These are phyloP conservation scores for Hippocampus mohnikei DNA, from an alignment of 2,113 vertebrate genomes.

Conservation along the genomic window DNA sequence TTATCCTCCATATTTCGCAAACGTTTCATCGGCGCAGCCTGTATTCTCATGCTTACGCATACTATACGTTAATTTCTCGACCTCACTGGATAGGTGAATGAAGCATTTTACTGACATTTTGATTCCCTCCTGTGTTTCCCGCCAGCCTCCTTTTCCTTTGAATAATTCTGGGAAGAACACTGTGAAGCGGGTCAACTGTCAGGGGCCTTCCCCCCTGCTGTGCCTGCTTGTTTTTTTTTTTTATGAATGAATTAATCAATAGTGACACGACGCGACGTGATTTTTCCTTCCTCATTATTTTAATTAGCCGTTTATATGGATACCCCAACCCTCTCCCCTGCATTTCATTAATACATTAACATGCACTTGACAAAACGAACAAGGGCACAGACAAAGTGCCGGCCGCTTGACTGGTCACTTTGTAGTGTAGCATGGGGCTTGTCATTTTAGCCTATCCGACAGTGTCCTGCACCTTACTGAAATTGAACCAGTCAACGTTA, in stretches of 20 bases:
- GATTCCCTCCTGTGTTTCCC: conserved; percentile 35
- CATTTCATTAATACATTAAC: conserved; percentile 89
- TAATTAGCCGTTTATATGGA: conserved; percentile 91
- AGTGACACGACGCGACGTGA: conserved; percentile 88
- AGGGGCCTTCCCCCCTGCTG: conserved; percentile 61
- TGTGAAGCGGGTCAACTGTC: conserved; percentile 60
- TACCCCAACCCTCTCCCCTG: conserved; percentile 64
- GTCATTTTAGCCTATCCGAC: conserved; percentile 16
- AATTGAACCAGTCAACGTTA: background rate
- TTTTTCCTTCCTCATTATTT: conserved; percentile 90
- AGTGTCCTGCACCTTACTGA: conserved; percentile 18
- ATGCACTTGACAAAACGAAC: conserved; percentile 75
- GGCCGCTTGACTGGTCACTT: conserved; percentile 68
- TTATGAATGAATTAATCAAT: conserved; percentile 92
- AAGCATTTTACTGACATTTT: conserved; percentile 22
- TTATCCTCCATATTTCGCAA: background rate
- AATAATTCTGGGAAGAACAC: conserved; percentile 70
- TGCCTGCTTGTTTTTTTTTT: conserved; percentile 63
- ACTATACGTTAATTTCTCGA: conserved; percentile 6
- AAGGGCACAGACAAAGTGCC: conserved; percentile 62
- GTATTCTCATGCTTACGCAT: background rate
- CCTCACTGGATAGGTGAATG: conserved; percentile 16
- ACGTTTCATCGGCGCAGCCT: background rate
- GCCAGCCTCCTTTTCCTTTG: conserved; percentile 38
- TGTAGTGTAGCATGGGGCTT: conserved; percentile 57